Percentiles rank a stretch among this genome's conserved stretches.
These are phyloP conservation scores for Uropetala carovei DNA, from an alignment of 2,888 invertebrate genomes.

Conservation along the genomic window DNA sequence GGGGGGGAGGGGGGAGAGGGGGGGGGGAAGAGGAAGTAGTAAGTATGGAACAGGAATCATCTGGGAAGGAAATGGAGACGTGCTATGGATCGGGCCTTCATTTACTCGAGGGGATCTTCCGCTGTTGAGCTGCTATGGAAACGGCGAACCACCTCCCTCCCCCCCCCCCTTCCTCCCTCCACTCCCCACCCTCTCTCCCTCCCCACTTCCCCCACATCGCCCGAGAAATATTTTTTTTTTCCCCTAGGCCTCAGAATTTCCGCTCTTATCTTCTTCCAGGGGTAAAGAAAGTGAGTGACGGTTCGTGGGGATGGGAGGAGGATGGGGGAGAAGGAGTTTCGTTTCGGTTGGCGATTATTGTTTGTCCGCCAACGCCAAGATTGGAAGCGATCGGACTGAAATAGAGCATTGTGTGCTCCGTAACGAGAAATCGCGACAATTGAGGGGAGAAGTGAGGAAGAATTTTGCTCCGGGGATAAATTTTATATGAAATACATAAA, in stretches of 20 bases:
- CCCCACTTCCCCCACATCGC: too few relatives aligned
- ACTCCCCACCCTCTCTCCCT: too few relatives aligned
- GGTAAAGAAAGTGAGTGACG: too few relatives aligned
- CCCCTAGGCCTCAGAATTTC: too few relatives aligned
- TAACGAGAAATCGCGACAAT: neutral
- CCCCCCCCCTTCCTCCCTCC: too few relatives aligned
- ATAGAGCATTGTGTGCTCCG: neutral
- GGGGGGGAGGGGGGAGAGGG: neutral
- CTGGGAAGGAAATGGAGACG: neutral
- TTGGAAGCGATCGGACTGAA: neutral
- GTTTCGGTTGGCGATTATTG: too few relatives aligned
- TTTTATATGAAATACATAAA: neutral
- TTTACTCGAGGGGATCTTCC: conserved; percentile 3
- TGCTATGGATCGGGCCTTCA: neutral
- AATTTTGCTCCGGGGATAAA: neutral
- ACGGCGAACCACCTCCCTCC: neutral
- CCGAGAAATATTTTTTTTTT: too few relatives aligned
- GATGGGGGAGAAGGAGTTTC: too few relatives aligned
- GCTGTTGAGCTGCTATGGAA: neutral
- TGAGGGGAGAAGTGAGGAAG: neutral
- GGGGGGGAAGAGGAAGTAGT: neutral
- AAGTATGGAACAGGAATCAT: neutral
- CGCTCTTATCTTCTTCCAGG: too few relatives aligned
- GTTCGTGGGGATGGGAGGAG: neutral
- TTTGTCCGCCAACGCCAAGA: neutral